phyloP scores from a whole-genome alignment of 2,888 invertebrate genomes.

The Aporophyla lueneburgensis region DNA sequence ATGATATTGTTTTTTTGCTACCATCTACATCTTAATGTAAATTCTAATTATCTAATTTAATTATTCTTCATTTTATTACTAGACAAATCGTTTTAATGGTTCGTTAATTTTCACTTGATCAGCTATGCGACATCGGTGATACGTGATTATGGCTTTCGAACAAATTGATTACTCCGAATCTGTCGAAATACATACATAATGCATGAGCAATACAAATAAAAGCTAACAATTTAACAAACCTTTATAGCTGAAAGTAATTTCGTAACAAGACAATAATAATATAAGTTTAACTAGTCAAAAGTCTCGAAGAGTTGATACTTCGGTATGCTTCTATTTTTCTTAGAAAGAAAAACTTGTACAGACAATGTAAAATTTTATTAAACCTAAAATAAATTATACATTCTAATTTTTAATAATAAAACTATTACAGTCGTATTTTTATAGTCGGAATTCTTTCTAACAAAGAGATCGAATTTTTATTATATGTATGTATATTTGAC shows the following conservation, averaged over 20 bases:
- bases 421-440: background rate
- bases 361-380: background rate
- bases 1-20: background rate
- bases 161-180: slow-evolving; percentile 11
- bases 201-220: slow-evolving; percentile 9
- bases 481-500: background rate
- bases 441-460: background rate
- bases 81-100: background rate
- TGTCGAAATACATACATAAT: slow-evolving; percentile 20
- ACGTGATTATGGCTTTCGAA: slow-evolving; percentile 16
- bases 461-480: background rate
- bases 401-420: slow-evolving; percentile 4
- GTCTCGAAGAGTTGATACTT: background rate
- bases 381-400: background rate
- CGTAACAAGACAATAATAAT: background rate
- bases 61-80: background rate
- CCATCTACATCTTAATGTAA: background rate
- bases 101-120: slow-evolving; percentile 25
- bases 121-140: slow-evolving; percentile 3
- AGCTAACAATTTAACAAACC: background rate
- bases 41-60: background rate
- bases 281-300: background rate
- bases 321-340: background rate
- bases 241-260: slow-evolving; percentile 8
- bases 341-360: background rate